Conservation (phyloP, 2,113 vertebrate species). For the Baryphthengus martii region DNA sequence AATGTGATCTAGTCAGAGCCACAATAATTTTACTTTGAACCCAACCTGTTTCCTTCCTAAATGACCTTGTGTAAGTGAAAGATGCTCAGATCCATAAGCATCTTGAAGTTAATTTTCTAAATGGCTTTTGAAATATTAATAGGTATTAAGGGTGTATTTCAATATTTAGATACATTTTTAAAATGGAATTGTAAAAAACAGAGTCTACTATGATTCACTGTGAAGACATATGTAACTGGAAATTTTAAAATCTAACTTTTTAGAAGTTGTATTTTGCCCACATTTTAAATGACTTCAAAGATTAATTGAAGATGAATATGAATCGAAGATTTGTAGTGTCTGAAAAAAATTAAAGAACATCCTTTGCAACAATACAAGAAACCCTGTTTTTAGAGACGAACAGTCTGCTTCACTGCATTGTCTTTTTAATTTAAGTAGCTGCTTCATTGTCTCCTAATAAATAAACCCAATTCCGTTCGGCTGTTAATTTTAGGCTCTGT, state of each 20-base stretch:
- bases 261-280: neutral
- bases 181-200: neutral
- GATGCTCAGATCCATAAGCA: neutral
- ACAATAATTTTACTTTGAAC: neutral
- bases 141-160: neutral
- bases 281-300: neutral
- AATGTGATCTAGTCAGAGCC: neutral
- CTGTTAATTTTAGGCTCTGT: neutral
- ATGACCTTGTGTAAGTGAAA: neutral
- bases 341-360: neutral
- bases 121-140: neutral
- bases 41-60: neutral
- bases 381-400: neutral
- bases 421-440: neutral
- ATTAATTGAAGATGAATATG: no score
- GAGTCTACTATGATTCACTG: neutral
- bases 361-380: neutral
- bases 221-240: neutral
- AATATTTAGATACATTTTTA: neutral
- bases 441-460: neutral
- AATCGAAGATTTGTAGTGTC: neutral
- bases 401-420: neutral
- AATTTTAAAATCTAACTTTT: neutral
- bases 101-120: neutral
- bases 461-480: neutral